Evolutionary conservation across 2,113 vertebrate genomes (phyloP).

Genomic region (Marmota monax): DNA sequence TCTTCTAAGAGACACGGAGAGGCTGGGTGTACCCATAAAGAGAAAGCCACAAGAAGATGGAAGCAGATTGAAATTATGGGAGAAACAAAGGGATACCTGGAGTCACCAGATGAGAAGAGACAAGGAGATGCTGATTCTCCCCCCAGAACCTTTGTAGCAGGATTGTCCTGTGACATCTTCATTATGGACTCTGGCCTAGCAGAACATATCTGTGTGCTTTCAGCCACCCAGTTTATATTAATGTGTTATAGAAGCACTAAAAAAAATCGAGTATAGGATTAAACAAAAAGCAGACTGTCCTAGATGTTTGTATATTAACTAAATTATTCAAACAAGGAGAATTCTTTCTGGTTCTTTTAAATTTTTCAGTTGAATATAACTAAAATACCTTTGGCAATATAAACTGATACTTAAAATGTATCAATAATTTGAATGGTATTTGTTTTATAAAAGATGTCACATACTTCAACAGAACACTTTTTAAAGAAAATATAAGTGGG

Average conservation of each 20-base stretch:
- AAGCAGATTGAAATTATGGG: background rate
- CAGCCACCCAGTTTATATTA: background rate
- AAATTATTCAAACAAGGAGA: background rate
- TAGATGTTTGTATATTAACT: background rate
- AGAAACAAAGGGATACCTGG: background rate
- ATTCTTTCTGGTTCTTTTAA: background rate
- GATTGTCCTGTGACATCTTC: accelerated
- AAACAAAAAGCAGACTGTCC: background rate
- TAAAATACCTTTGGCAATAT: background rate
- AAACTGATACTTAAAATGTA: background rate
- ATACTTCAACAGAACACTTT: background rate
- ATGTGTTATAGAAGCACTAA: background rate
- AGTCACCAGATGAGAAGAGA: background rate
- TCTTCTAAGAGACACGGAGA: background rate
- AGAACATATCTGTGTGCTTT: background rate
- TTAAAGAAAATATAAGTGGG: background rate
- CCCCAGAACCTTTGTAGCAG: background rate
- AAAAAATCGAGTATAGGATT: background rate
- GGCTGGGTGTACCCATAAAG: background rate
- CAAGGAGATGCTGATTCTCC: background rate
- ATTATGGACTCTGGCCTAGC: background rate
- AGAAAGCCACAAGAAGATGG: background rate
- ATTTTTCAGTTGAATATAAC: background rate
- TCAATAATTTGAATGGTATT: background rate
- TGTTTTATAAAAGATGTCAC: background rate